phyloP scores from a whole-genome alignment of 2,888 invertebrate species.

The Drosophila meridiana region DNA sequence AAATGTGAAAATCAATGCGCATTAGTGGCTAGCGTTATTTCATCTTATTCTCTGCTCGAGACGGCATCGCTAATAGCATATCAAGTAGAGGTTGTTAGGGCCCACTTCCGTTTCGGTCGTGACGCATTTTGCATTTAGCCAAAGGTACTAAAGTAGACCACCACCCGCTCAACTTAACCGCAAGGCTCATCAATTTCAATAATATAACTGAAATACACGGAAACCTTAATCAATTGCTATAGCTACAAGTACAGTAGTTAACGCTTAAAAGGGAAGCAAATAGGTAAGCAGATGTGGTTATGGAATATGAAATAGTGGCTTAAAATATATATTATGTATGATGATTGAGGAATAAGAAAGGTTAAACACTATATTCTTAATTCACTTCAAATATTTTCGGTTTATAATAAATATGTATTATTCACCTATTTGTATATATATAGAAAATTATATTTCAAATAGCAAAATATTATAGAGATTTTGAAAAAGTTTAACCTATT shows the following conservation, averaged over 20 bases:
- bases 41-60: constrained; percentile 51
- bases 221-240: constrained; percentile 46
- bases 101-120: background rate
- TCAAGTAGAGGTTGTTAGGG: constrained; percentile 39
- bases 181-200: constrained; percentile 62
- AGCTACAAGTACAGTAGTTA: constrained; percentile 17
- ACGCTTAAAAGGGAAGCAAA: background rate
- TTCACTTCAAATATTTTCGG: no score
- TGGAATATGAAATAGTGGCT: no score
- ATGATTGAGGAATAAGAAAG: no score
- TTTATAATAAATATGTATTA: no score
- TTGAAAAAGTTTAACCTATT: no score
- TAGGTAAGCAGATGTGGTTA: no score
- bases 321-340: no score
- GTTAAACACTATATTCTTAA: no score
- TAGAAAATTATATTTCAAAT: no score
- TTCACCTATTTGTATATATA: no score
- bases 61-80: constrained; percentile 59
- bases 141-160: constrained; percentile 9
- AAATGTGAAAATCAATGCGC: constrained; percentile 77
- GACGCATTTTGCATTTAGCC: constrained; percentile 33
- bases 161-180: constrained; percentile 25
- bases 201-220: constrained; percentile 44
- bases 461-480: no score
- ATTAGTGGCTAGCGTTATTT: constrained; percentile 74